Percentiles rank a stretch among this genome's conserved stretches.
phyloP scores from a whole-genome alignment of 2,888 invertebrate genomes.

The Iphiclides podalirius region DNA sequence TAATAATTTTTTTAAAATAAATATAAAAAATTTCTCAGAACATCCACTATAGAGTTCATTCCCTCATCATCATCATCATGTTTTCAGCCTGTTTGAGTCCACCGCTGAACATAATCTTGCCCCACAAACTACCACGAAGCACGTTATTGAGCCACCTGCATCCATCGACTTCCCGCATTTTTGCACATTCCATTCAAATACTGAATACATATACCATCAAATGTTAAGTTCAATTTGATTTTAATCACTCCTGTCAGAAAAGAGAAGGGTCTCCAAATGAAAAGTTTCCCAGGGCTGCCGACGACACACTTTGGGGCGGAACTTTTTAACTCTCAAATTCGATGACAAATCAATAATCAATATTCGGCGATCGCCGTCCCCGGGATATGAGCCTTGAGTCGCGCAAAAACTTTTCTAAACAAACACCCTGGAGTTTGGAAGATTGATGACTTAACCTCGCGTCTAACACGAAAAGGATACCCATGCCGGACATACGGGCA shows the following conservation, averaged over 20 bases:
- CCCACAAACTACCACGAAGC: no score
- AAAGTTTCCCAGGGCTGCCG: constrained; percentile 9
- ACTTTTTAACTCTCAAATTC: constrained; percentile 22
- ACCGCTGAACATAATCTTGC: no score
- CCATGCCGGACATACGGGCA: constrained; percentile 33
- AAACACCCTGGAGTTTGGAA: constrained; percentile 45
- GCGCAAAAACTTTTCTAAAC: constrained; percentile 51
- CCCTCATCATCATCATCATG: no score
- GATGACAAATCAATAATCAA: constrained; percentile 50
- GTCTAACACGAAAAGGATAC: constrained; percentile 41
- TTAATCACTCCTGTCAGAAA: constrained; percentile 1
- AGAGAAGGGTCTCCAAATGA: not conserved
- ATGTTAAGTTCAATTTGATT: not conserved
- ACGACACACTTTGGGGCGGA: not conserved
- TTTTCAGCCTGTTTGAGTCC: no score
- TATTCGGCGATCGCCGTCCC: constrained; percentile 43
- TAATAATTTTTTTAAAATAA: no score
- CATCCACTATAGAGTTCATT: no score
- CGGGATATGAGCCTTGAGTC: constrained; percentile 42
- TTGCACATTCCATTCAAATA: no score
- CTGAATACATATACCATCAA: not conserved
- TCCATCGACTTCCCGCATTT: no score
- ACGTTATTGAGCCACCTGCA: no score
- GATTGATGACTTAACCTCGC: constrained; percentile 60
- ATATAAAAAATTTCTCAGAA: no score